phyloP scores from a whole-genome alignment of 2,113 vertebrate species.

The Pelmatolapia mariae region DNA sequence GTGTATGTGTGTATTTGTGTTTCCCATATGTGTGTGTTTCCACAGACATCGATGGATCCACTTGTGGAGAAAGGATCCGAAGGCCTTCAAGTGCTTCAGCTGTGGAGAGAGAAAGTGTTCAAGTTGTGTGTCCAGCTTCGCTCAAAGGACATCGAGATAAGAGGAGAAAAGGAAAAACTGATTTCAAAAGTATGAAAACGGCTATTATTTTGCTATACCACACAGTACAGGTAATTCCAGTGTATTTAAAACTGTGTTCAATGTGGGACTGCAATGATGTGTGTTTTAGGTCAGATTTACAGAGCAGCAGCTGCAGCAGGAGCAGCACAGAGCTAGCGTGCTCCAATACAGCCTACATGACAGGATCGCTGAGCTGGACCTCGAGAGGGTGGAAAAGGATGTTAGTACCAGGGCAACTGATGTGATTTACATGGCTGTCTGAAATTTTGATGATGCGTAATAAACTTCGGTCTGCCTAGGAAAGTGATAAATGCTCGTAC shows the following conservation, averaged over 20 bases:
- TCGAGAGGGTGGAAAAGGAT: slow-evolving; percentile 76
- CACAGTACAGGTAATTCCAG: background rate
- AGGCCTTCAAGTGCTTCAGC: slow-evolving; percentile 54
- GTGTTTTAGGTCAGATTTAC: slow-evolving; percentile 37
- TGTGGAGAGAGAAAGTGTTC: slow-evolving; percentile 78
- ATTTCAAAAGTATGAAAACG: slow-evolving; percentile 47
- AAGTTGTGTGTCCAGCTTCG: slow-evolving; percentile 71
- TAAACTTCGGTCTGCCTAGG: slow-evolving; percentile 4
- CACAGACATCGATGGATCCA: slow-evolving; percentile 41
- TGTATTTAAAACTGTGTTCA: background rate
- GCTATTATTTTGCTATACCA: background rate
- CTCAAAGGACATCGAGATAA: slow-evolving; percentile 63
- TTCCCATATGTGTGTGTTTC: background rate
- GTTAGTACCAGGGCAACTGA: slow-evolving; percentile 57
- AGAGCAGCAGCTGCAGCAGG: slow-evolving; percentile 63
- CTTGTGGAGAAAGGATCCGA: slow-evolving; percentile 26
- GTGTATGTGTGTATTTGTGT: background rate
- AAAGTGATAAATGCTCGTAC: slow-evolving; percentile 5
- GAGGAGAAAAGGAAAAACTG: slow-evolving; percentile 49
- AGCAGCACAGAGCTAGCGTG: slow-evolving; percentile 66
- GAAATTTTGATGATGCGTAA: slow-evolving; percentile 29
- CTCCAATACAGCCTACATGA: slow-evolving; percentile 77
- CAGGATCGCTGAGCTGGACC: slow-evolving; percentile 76
- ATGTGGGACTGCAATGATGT: background rate
- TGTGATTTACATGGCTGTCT: slow-evolving; percentile 32